Evolutionary conservation across 37 sponge, comb jelly and placozoan genomes (phyloP), one percentile per base, ranked within the genome.

Genomic region (Corticium candelabrum): DNA sequence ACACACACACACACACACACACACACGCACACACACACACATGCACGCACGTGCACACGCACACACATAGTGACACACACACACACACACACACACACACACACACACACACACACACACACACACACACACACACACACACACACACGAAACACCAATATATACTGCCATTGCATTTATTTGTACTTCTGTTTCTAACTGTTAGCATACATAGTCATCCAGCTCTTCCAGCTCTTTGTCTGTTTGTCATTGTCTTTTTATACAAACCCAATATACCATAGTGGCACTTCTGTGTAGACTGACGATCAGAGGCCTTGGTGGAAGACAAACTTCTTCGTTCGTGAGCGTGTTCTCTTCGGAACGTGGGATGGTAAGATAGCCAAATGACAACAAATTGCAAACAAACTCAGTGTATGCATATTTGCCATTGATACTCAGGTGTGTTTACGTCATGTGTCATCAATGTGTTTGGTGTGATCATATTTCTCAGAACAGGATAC

Each of bases 311-410:
- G 40, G 32, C 77, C 77, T 5, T 83, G 84, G 84, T 83, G 84
- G 84, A 83, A 83, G 38, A 39, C 84, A 3, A 83, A 83, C 41
- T 83, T 83, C 68, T 83, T 83, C 84, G 67, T 83, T 43, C n/a
- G 79, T 32, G 78, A 83, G 67, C 84, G 78, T 11, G 40, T 79
- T 3, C 74, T 77, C 27, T 83, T 83, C 43, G 84, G 84, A 1
- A 83, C 84, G 41, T 83, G 84, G 84, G 84, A 83, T 39, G 84
- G 83, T 81, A 21, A 39, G 82, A 50, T 27, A 76, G 40, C 78
- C 11, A 30, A 7, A 7, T 5, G 71, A 78, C 43, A 36, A 75
- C 21, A 78, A 76, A 27, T 72, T 32, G 15, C 34, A 15, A n/a
- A n/a, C 15, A 72, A 32, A n/a, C 74, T 30, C 34, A n/a, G 30